Evolutionary conservation across 2,797 vertebrate genomes (phyloP).

Genomic region (Rhyacichthys aspro): DNA sequence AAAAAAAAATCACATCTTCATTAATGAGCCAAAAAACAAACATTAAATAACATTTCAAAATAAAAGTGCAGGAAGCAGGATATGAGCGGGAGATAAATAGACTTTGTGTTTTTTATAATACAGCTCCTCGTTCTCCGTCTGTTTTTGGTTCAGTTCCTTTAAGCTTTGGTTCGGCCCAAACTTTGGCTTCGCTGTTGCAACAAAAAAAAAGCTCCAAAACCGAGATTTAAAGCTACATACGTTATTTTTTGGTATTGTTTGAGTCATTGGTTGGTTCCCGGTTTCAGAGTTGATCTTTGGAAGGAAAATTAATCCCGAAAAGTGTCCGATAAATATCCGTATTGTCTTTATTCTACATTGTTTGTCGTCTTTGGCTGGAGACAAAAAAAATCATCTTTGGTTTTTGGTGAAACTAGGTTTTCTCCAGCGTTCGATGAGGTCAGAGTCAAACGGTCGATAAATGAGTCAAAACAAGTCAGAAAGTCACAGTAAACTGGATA

Average conservation of each 20-base stretch:
- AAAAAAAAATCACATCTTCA: neutral
- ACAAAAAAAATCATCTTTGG: constrained; percentile 60
- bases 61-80: constrained; percentile 85
- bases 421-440: neutral
- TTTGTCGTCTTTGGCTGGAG: constrained; percentile 24
- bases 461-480: no score
- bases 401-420: constrained; percentile 88
- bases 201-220: constrained; percentile 72
- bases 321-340: constrained; percentile 91
- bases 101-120: constrained; percentile 54
- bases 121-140: constrained; percentile 16
- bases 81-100: constrained; percentile 77
- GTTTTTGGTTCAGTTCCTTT: constrained; percentile 39
- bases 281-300: constrained; percentile 83
- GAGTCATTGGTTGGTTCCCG: constrained; percentile 66
- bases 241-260: constrained; percentile 50
- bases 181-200: constrained; percentile 85
- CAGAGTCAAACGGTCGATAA: no score
- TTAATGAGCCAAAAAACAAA: constrained; percentile 32
- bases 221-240: constrained; percentile 83
- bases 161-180: constrained; percentile 57
- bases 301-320: constrained; percentile 64
- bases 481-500: no score
- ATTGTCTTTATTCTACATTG: neutral
- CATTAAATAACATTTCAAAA: constrained; percentile 68